Percentiles rank a stretch among this genome's conserved stretches.
Conservation (phyloP, 2,113 vertebrate genomes). For the Corvus cornix region DNA sequence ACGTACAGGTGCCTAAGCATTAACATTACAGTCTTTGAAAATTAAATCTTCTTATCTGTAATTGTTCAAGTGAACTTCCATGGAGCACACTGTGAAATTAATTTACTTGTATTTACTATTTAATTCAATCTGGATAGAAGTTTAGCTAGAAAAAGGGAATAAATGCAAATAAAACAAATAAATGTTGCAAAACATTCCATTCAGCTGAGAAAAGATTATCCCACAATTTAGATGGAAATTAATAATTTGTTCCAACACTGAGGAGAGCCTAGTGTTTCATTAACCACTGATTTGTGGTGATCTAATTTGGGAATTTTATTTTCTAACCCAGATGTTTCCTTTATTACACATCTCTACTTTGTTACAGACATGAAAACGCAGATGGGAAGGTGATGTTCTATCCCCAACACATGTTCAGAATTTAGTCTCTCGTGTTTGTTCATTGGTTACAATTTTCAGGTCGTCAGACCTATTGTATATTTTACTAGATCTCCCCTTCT, state of each 20-base stretch:
- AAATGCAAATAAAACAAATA: conserved; percentile 23
- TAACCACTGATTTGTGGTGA: conserved; percentile 32
- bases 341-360: conserved; percentile 1
- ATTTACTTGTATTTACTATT: neutral
- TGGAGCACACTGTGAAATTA: neutral
- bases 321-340: conserved; percentile 57
- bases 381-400: neutral
- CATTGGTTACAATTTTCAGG: neutral
- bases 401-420: neutral
- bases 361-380: neutral
- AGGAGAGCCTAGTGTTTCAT: conserved; percentile 15
- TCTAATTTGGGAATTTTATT: conserved; percentile 59
- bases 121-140: neutral
- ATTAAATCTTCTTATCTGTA: neutral
- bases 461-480: neutral
- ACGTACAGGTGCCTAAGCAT: neutral
- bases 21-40: neutral
- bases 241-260: conserved; percentile 2
- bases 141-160: neutral
- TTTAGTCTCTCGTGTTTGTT: neutral
- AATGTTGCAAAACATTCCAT: conserved; percentile 19
- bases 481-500: neutral
- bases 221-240: conserved; percentile 8
- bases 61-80: neutral
- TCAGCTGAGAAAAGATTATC: conserved; percentile 13